A percentile compares a stretch with the other conserved stretches of the same genome.
Evolutionary conservation across 2,888 invertebrate species (phyloP).

Genomic region (Clepsis dumicolana): DNA sequence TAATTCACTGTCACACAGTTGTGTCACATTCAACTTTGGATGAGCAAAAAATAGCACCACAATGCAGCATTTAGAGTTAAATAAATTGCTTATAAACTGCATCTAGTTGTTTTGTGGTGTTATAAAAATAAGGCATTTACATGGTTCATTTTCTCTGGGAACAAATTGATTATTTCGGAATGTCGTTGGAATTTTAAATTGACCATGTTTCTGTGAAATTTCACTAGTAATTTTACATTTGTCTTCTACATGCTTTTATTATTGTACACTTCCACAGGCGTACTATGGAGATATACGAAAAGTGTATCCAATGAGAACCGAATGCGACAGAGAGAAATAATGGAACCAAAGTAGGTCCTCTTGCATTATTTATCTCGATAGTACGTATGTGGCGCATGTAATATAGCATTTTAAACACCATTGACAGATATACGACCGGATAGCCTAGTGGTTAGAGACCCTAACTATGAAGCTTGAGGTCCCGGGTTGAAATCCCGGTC

Average conservation of each 20-base stretch:
- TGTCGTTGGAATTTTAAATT: conserved; percentile 1
- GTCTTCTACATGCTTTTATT: neutral
- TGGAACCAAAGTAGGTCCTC: no score
- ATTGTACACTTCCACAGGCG: neutral
- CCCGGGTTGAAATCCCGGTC: no score
- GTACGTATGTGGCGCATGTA: no score
- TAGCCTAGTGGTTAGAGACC: no score
- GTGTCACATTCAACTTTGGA: conserved; percentile 11
- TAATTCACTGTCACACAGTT: conserved; percentile 23
- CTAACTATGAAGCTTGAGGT: no score
- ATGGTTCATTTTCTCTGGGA: conserved; percentile 11
- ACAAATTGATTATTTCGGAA: neutral
- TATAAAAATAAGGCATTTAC: conserved; percentile 7
- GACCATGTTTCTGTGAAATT: neutral
- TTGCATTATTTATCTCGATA: no score
- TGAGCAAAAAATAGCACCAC: conserved; percentile 17
- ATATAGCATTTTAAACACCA: no score
- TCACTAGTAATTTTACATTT: no score
- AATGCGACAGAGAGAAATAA: no score
- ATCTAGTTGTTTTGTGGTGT: conserved; percentile 6
- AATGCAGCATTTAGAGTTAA: neutral
- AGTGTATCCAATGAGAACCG: no score
- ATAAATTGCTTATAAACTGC: neutral
- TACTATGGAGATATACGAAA: neutral
- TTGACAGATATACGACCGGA: no score